Evolutionary conservation across 2,113 vertebrate genomes (phyloP).

Genomic region (Callocephalon fimbriatum): DNA sequence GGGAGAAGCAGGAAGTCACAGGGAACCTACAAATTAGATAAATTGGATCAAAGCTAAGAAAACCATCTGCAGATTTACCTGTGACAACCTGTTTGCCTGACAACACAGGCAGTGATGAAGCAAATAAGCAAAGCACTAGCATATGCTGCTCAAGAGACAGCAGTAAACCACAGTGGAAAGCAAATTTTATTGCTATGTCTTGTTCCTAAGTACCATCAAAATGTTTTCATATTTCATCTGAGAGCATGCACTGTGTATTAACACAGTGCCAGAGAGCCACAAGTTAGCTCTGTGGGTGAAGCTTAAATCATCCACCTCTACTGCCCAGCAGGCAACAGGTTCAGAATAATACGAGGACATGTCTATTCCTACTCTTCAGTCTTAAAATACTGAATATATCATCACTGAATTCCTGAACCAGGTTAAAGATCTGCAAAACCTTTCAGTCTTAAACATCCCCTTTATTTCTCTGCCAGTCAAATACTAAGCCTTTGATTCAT

Average conservation of each 20-base stretch:
- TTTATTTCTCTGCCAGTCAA: neutral
- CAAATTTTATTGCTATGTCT: neutral
- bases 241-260: neutral
- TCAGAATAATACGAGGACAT: neutral
- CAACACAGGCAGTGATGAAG: neutral
- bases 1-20: neutral
- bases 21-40: conserved; percentile 10
- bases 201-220: conserved; percentile 52
- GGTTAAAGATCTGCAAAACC: neutral
- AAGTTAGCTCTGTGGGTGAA: neutral
- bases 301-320: neutral
- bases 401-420: neutral
- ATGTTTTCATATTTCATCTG: conserved; percentile 14
- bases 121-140: conserved; percentile 47
- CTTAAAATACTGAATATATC: neutral
- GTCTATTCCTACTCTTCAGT: neutral
- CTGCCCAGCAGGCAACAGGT: neutral
- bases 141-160: conserved; percentile 67
- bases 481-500: neutral
- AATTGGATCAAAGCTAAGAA: conserved; percentile 4
- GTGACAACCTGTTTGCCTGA: conserved; percentile 67
- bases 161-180: conserved; percentile 28
- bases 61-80: conserved; percentile 57
- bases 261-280: neutral
- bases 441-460: neutral